phyloP scores from a whole-genome alignment of 2,113 vertebrate genomes.

The Etheostoma cragini region DNA sequence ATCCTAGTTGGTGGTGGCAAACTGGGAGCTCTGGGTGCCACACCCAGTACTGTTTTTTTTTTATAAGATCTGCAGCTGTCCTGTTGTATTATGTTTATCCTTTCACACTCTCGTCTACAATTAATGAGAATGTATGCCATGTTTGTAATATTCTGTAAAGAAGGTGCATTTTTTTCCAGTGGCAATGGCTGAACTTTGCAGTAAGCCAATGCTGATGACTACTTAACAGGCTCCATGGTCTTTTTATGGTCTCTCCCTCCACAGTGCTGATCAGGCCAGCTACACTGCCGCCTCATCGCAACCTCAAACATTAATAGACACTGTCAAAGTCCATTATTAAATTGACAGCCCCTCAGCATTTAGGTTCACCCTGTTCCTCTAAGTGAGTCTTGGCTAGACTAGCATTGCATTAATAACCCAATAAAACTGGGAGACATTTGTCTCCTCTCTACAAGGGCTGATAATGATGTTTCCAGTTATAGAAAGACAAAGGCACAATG shows the following conservation, averaged over 20 bases:
- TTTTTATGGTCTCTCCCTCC: background rate
- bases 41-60: background rate
- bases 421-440: conserved; percentile 5
- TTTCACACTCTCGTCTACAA: background rate
- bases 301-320: background rate
- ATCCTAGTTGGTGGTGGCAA: too few relatives aligned
- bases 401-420: background rate
- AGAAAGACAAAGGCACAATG: conserved; percentile 16
- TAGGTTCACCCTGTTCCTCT: background rate
- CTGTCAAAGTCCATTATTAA: background rate
- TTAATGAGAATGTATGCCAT: conserved; percentile 30
- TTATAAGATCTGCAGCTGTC: conserved; percentile 14
- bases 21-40: too few relatives aligned
- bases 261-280: background rate
- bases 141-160: background rate
- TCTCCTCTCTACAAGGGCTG: background rate
- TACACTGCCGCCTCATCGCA: background rate
- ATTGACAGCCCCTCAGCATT: conserved; percentile 17
- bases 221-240: background rate
- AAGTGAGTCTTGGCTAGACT: background rate
- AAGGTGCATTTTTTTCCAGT: background rate
- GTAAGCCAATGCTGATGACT: conserved; percentile 2
- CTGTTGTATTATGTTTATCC: conserved; percentile 20
- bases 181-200: background rate
- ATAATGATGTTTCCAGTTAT: conserved; percentile 9